These are phyloP conservation scores for Apotomis capreana DNA, from an alignment of 2,888 invertebrate species.

Conservation along the genomic window DNA sequence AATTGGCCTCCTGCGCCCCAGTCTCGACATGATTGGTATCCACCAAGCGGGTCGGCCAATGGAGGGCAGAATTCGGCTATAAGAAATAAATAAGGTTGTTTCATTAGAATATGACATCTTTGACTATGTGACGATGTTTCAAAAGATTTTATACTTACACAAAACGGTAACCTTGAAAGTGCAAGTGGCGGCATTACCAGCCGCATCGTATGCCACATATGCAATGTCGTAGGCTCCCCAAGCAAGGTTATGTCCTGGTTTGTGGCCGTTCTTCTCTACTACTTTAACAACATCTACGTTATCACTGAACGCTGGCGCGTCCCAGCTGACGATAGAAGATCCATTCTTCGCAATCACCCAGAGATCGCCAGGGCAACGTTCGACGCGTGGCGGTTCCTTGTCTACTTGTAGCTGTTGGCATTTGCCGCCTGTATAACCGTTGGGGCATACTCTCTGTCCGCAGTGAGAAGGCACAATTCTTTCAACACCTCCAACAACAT, in stretches of 20 bases:
- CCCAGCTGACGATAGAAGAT: slow-evolving; percentile 95
- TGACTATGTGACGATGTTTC: neutral
- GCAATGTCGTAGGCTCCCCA: slow-evolving; percentile 97
- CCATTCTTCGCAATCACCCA: slow-evolving; percentile 97
- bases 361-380: slow-evolving; percentile 96
- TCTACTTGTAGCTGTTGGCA: slow-evolving; percentile 93
- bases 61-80: slow-evolving; percentile 96
- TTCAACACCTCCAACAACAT: slow-evolving; percentile 94
- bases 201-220: slow-evolving; percentile 96
- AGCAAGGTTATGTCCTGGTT: slow-evolving; percentile 92
- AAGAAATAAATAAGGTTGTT: slow-evolving; percentile 49
- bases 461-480: slow-evolving; percentile 95
- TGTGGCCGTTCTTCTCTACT: slow-evolving; percentile 92
- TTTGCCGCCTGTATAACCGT: slow-evolving; percentile 92
- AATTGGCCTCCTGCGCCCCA: slow-evolving; percentile 99
- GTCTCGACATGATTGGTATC: slow-evolving; percentile 95
- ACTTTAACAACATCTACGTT: slow-evolving; percentile 92
- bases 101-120: neutral
- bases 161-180: slow-evolving; percentile 95
- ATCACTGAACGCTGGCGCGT: slow-evolving; percentile 95
- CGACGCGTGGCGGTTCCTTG: slow-evolving; percentile 93
- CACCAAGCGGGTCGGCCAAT: slow-evolving; percentile 94
- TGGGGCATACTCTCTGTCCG: slow-evolving; percentile 93
- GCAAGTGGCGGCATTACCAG: slow-evolving; percentile 95
- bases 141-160: slow-evolving; percentile 83